Evolutionary conservation across 1,140 invertebrate species (phyloP), one percentile per base, ranked within the genome.

Genomic region (Meloidogyne floridensis): DNA sequence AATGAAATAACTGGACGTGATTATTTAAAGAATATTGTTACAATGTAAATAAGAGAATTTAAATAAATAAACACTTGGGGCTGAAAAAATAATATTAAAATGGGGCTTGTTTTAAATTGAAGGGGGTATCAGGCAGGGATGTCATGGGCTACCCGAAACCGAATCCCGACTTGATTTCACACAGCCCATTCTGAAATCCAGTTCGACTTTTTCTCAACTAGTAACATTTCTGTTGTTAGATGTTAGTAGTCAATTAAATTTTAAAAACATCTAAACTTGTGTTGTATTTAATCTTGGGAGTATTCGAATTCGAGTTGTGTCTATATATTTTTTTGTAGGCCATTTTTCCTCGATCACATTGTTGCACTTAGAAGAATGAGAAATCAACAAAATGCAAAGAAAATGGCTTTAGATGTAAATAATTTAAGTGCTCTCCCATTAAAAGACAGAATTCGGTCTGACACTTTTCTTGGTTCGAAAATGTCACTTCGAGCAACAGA

Each of bases 331-430:
- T 3, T 56, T 13, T n/a, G 8, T 4, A 79, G 77, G 82, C 97
- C 97, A 0, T 98, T 98, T 91, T 99, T 96, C 91, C 92, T 98
- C 15, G 97, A 98, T 92, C 98, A 97, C 91, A 96, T 79, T 69
- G 54, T 72, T 20, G n/a, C 77, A 0, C 69, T 69, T 72, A 69
- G 77, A 53, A 79, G 72, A 47, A 69, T 69, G 59, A 69, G 51
- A 51, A 56, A 43, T 20, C 77, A 79, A 18, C 77, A 79, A 72
- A 79, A 72, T 51, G 51, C 77, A 51, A 79, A 79, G 18, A 79
- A 79, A 79, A 65, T 72, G 65, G 72, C 77, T 42, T 79, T 79
- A 53, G 51, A 43, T 15, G 32, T 51, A 11, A 69, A 20, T 20
- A 80, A 65, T 71, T 54, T 56, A 42, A 59, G 56, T 20, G 56